Percentiles rank a stretch among this genome's conserved stretches.
phyloP scores from a whole-genome alignment of 2,797 vertebrate species.

The Muscicapa striata region DNA sequence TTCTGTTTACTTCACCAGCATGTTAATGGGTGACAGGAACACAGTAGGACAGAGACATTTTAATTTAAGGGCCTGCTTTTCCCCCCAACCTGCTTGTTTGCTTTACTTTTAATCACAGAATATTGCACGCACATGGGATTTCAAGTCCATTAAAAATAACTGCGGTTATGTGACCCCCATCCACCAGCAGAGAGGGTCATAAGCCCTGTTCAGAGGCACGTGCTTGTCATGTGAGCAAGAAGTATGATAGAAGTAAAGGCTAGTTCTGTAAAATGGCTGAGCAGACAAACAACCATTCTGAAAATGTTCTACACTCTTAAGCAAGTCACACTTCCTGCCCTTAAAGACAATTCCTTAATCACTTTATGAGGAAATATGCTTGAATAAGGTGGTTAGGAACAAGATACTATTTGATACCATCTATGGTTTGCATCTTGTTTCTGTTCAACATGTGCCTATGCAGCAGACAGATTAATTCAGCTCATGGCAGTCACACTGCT shows the following conservation, averaged over 20 bases:
- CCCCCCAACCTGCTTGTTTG: background rate
- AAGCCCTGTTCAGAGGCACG: background rate
- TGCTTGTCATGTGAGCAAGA: background rate
- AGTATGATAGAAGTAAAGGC: slow-evolving; percentile 1
- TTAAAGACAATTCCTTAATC: background rate
- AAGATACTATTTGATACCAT: background rate
- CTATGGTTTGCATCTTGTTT: background rate
- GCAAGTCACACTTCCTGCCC: background rate
- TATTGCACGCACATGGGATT: background rate
- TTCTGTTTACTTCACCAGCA: slow-evolving; percentile 15
- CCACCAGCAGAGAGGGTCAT: background rate
- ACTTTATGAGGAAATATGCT: background rate
- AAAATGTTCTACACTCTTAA: background rate
- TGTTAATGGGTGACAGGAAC: slow-evolving; percentile 33
- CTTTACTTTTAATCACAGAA: slow-evolving; percentile 26
- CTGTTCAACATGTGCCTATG: background rate
- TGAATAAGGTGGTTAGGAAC: background rate
- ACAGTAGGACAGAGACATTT: background rate
- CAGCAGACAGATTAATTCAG: background rate
- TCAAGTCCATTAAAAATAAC: background rate
- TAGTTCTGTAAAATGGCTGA: slow-evolving; percentile 11
- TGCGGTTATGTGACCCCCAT: background rate
- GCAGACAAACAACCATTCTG: background rate
- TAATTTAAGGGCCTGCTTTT: slow-evolving; percentile 6
- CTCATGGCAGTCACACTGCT: background rate